These are phyloP conservation scores for Drosophila ezoana DNA, from an alignment of 2,888 invertebrate species.

Conservation along the genomic window DNA sequence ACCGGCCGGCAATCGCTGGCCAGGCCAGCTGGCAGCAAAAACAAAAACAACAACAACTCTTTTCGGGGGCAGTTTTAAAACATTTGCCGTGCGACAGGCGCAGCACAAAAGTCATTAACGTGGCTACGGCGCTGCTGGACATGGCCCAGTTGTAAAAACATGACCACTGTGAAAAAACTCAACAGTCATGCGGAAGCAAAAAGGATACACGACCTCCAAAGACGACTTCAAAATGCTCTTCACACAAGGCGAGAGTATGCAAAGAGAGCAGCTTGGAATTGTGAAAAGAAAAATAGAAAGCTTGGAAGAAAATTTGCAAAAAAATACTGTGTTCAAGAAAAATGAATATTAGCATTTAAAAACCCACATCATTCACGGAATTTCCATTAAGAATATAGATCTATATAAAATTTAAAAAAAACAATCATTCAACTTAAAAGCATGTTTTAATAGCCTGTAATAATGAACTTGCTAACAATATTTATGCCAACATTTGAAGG, in stretches of 20 bases:
- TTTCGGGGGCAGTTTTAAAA: conserved; percentile 67
- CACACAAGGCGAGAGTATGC: neutral
- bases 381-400: too few species aligned
- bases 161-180: conserved; percentile 77
- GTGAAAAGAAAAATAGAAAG: neutral
- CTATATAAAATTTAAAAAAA: too few species aligned
- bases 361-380: too few species aligned
- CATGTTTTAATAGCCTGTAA: too few species aligned
- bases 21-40: conserved; percentile 33
- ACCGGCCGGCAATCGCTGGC: conserved; percentile 67
- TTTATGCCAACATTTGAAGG: too few species aligned
- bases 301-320: too few species aligned
- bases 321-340: too few species aligned
- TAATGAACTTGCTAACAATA: too few species aligned
- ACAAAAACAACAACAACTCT: conserved; percentile 38
- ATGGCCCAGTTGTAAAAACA: conserved; percentile 80
- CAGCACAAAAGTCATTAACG: conserved; percentile 81
- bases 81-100: conserved; percentile 77
- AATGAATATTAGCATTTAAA: too few species aligned
- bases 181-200: conserved; percentile 59
- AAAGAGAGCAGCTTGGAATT: neutral
- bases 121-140: conserved; percentile 72
- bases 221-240: conserved; percentile 42
- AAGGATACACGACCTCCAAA: conserved; percentile 4
- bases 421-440: too few species aligned